Evolutionary conservation across 2,797 vertebrate species (phyloP).

Genomic region (Lithobates pipiens): DNA sequence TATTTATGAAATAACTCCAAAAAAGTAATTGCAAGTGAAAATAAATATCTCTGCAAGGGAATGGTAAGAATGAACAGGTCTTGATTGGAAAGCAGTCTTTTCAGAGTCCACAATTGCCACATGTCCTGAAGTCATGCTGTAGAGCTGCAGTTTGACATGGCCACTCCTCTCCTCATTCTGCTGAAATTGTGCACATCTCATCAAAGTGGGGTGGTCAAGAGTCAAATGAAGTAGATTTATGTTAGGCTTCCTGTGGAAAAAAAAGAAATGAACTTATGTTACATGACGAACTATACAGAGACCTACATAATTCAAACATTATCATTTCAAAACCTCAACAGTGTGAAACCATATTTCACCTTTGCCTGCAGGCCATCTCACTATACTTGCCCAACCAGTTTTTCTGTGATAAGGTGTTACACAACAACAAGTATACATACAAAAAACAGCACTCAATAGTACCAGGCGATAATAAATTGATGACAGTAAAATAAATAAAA

Average conservation of each 20-base stretch:
- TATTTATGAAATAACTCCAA: neutral
- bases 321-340: neutral
- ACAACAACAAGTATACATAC: too few species aligned
- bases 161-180: neutral
- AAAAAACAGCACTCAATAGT: too few species aligned
- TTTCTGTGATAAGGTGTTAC: too few species aligned
- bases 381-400: neutral
- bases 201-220: neutral
- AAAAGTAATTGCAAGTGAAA: neutral
- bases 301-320: neutral
- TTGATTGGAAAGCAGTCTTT: neutral
- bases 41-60: constrained; percentile 37
- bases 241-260: constrained; percentile 9
- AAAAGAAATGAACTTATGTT: neutral
- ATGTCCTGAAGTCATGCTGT: neutral
- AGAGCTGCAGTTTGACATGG: neutral
- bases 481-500: too few species aligned
- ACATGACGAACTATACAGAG: neutral
- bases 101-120: neutral
- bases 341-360: neutral
- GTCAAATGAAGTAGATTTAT: too few species aligned
- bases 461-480: too few species aligned
- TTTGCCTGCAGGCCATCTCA: too few species aligned
- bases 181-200: neutral
- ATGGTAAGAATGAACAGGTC: neutral